These are phyloP conservation scores for Oligia strigilis DNA, from an alignment of 2,888 invertebrate species.

Conservation along the genomic window DNA sequence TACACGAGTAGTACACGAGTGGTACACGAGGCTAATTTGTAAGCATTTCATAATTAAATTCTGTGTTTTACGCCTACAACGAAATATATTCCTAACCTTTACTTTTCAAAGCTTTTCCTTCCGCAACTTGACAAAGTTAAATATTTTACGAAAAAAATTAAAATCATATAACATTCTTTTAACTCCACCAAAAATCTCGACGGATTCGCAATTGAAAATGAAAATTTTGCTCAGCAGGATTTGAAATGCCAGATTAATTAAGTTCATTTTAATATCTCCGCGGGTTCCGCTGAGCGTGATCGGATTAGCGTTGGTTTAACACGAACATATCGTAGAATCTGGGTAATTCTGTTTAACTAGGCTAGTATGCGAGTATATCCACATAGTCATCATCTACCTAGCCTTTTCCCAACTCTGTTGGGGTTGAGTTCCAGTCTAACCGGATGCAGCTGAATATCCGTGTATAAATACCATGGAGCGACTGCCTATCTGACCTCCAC, in stretches of 20 bases:
- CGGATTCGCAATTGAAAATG: slow-evolving; percentile 3
- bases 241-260: slow-evolving; percentile 40
- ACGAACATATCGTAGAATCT: slow-evolving; percentile 16
- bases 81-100: not conserved
- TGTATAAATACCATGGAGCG: too few relatives aligned
- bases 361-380: slow-evolving; percentile 7
- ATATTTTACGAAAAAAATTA: not conserved
- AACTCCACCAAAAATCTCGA: not conserved
- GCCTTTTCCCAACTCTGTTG: too few relatives aligned
- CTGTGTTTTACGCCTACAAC: not conserved
- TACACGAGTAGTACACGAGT: too few relatives aligned
- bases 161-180: not conserved
- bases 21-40: not conserved
- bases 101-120: not conserved
- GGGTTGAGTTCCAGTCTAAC: too few relatives aligned
- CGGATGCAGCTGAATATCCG: too few relatives aligned
- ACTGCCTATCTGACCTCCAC: too few relatives aligned
- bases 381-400: not conserved
- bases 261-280: slow-evolving; percentile 26
- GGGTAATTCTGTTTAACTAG: slow-evolving; percentile 9
- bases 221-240: slow-evolving; percentile 1
- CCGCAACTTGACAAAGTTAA: not conserved
- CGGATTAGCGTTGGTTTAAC: slow-evolving; percentile 33
- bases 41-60: not conserved
- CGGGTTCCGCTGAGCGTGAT: slow-evolving; percentile 19